Conservation (phyloP, 2,888 invertebrate genomes). For the Scaptodrosophila latifasciaeformis region DNA sequence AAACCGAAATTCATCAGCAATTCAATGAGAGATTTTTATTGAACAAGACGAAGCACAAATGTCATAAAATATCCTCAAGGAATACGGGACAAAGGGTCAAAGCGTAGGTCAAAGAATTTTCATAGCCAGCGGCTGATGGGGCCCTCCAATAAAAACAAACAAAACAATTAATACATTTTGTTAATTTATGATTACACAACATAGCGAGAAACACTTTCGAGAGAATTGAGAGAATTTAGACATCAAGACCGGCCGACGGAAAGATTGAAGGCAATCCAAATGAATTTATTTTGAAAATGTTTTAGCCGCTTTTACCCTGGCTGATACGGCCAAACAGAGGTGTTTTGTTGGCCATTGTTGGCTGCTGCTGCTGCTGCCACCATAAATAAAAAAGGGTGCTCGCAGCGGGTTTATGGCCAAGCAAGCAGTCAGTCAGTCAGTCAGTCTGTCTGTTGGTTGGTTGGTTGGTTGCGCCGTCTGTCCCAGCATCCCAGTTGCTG, state of each 20-base stretch:
- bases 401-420: constrained; percentile 60
- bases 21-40: constrained; percentile 15
- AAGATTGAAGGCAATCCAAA: background rate
- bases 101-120: too few species aligned
- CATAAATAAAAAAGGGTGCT: constrained; percentile 69
- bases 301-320: constrained; percentile 35
- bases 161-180: constrained; percentile 72
- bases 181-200: constrained; percentile 72
- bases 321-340: constrained; percentile 48
- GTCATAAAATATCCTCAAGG: background rate
- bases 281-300: constrained; percentile 12
- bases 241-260: constrained; percentile 43
- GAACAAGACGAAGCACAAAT: background rate
- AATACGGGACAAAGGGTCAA: too few species aligned
- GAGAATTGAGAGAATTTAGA: constrained; percentile 54
- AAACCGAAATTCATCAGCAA: constrained; percentile 1
- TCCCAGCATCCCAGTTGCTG: constrained; percentile 31
- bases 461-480: constrained; percentile 18
- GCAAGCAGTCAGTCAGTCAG: constrained; percentile 16
- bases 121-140: too few species aligned
- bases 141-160: constrained; percentile 67
- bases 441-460: constrained; percentile 30
- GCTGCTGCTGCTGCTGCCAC: too few species aligned
- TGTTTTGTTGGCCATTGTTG: constrained; percentile 61
- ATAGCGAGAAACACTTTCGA: constrained; percentile 65